Base-by-base conservation (phyloP, 2,797 vertebrate species). In the Perdix hodgsoniae region DNA sequence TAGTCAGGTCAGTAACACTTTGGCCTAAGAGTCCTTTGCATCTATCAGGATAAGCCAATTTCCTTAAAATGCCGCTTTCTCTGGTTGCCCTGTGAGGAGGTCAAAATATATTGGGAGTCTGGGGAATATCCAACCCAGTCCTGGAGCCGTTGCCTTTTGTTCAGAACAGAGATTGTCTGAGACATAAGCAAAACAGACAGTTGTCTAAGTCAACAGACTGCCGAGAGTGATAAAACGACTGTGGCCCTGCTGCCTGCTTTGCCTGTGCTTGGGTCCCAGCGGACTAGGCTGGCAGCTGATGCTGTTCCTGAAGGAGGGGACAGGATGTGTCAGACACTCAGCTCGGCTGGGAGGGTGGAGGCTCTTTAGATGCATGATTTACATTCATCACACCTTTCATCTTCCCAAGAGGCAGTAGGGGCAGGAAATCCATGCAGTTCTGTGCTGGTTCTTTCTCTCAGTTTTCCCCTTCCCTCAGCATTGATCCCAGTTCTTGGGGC, bases 361-460 rank as follows among this genome's bases (percentile, higher is more conserved):
- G 91, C 87, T 96, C 66, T 76, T 60, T 79, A 79, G 77, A 17
- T 39, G 54, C 23, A 3, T 69, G 76, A 91, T 91, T 94, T 92
- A 81, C 73, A 91, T 86, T 66, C 85, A 81, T 93, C 45, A 65
- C 79, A 92, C 73, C 83, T 96, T 92, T 75, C 73, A 57, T 87
- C 90, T 61, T 63, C 79, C 56, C 70, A 16, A 22, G 81, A 35
- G 75, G 42, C 83, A 84, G 65, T 0, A 49, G 65, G 50, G 40
- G 35, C 72, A 89, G 79, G 76, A 93, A 87, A 35, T 59, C 49
- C 52, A 63, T 31, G 45, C 70, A 78, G 31, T 85, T 72, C 76
- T n/a, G 3, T 39, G 11, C 31, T 89, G 44, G 4, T 72, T 45
- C 76, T 94, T 87, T 80, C 56, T 61, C 76, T 78, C 45, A 75